Evolutionary conservation across 2,113 vertebrate genomes (phyloP).

Genomic region (Morone chrysops): DNA sequence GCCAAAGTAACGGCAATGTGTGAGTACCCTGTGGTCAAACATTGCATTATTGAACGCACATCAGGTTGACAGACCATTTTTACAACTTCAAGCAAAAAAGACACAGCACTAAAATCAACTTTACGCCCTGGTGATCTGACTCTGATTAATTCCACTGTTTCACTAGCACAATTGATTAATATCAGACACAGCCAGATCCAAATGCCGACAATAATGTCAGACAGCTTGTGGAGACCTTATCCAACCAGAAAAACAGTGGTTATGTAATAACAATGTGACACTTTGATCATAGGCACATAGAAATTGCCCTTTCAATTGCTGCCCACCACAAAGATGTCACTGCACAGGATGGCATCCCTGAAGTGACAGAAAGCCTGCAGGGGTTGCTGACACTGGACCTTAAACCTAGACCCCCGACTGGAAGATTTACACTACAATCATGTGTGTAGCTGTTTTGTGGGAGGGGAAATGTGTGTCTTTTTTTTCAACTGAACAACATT

Average conservation of each 20-base stretch:
- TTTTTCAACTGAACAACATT: background rate
- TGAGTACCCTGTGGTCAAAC: background rate
- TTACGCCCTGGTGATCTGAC: background rate
- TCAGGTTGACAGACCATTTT: background rate
- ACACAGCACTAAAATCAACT: background rate
- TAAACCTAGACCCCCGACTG: background rate
- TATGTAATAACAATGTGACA: background rate
- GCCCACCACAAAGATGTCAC: background rate
- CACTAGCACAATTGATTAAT: background rate
- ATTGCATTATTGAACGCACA: background rate
- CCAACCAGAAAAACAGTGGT: background rate
- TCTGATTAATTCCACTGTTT: background rate
- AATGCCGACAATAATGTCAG: background rate
- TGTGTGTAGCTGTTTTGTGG: background rate
- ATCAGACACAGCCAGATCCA: background rate
- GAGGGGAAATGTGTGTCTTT: background rate
- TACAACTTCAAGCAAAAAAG: background rate
- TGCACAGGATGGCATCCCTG: background rate
- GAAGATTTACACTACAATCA: background rate
- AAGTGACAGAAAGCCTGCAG: background rate
- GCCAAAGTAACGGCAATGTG: background rate
- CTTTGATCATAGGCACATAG: background rate
- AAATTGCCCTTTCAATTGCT: constrained; percentile 3
- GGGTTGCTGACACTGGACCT: background rate
- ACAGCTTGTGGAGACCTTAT: background rate